These are phyloP conservation scores for Callipepla californica DNA, from an alignment of 2,113 vertebrate species.

Conservation along the genomic window DNA sequence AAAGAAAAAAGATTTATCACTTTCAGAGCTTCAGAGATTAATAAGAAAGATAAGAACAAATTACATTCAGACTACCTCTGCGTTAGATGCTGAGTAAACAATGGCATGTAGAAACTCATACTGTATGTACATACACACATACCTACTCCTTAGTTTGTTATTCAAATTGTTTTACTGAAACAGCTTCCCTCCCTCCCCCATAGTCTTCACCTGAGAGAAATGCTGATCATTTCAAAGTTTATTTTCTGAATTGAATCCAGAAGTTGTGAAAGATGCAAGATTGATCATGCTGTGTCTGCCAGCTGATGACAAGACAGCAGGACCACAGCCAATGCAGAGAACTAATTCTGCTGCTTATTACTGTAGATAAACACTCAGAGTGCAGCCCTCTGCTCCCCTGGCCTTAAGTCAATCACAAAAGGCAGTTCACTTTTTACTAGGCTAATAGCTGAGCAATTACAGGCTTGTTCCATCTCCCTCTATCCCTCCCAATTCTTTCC, in stretches of 20 bases:
- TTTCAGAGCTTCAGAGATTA: neutral
- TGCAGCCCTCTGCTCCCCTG: neutral
- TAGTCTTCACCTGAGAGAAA: neutral
- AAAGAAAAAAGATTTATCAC: neutral
- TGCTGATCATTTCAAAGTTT: neutral
- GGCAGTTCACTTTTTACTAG: neutral
- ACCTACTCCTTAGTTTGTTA: neutral
- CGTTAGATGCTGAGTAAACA: neutral
- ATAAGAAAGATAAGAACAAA: neutral
- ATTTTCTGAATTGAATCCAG: neutral
- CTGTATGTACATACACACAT: neutral
- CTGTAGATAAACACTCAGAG: neutral
- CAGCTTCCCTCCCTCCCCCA: too few species aligned
- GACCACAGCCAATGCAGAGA: neutral
- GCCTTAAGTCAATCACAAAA: neutral
- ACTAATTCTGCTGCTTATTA: neutral
- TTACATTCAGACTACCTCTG: neutral
- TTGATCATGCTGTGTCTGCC: neutral
- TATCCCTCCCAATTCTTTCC: neutral
- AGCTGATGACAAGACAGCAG: constrained; percentile 26
- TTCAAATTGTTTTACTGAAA: neutral
- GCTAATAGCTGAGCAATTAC: neutral
- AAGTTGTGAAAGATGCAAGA: constrained; percentile 21
- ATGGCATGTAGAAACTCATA: too few species aligned
- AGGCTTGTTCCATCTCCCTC: neutral